Base-by-base conservation (phyloP, 1,140 invertebrate species). In the Dryas iulia region DNA sequence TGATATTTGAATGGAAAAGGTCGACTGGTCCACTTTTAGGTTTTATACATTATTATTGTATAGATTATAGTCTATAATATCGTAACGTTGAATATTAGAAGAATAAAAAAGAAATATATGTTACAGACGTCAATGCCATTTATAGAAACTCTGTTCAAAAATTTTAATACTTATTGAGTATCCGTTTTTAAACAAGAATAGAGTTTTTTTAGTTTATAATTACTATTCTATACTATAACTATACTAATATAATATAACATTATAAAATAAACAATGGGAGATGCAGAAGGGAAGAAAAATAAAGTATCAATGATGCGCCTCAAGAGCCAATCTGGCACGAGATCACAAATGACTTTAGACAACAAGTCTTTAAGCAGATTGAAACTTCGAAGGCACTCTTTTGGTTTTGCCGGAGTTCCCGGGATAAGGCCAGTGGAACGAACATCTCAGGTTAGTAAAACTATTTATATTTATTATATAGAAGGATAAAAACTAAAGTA, bases 351-450 rank as follows among this genome's bases (percentile, higher is more conserved):
- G 25, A 67, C 59, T 2, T 53, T 83, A 5, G 68, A 69, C 2
- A 60, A 31, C 0, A 86, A 78, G 39, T 84, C 81, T 0, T 71
- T 83, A 21, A 90, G 88, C 25, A 77, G 86, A 14, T 31, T 88
- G 56, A 84, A 67, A 65, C 58, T 90, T 11, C 69, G 88, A 21
- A 77, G 69, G 61, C 66, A 64, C 1, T 89, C 86, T 0, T 90
- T 73, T 60, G 88, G 86, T 1, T 90, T 88, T 58, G 5, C 69
- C 24, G 76, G 82, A 10, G 82, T 87, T 1, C 76, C 81, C n/a
- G 88, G 87, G 1, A 83, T 88, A 21, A 73, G 78, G 62, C 79
- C 81, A 4, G 69, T 82, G 11, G 86, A 84, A 18, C 77, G 79
- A 59, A 81, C 79, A 0, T 90, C 85, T 10, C 76, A 82, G 80